A percentile compares a stretch with the other conserved stretches of the same genome.
phyloP scores from a whole-genome alignment of 1,140 invertebrate genomes.

The Anadara kagoshimensis region DNA sequence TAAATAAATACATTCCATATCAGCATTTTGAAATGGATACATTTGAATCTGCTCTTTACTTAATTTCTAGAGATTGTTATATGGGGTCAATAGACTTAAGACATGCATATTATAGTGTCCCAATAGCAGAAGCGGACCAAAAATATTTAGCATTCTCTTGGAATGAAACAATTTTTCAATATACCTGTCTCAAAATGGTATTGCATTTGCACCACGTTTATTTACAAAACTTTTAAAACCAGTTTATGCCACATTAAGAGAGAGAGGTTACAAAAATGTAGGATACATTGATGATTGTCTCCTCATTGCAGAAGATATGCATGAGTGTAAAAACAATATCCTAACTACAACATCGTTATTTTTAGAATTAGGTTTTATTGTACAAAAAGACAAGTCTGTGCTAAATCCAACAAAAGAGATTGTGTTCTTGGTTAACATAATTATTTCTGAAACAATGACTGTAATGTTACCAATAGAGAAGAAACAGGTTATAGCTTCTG shows the following conservation, averaged over 20 bases:
- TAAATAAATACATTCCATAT: conserved; percentile 5
- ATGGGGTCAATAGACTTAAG: conserved; percentile 41
- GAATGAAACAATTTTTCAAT: conserved; percentile 11
- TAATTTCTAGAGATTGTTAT: conserved; percentile 1
- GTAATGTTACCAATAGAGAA: conserved; percentile 24
- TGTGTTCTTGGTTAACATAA: neutral
- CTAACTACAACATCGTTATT: conserved; percentile 25
- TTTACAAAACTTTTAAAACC: conserved; percentile 44
- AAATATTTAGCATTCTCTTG: conserved; percentile 30
- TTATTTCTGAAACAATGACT: conserved; percentile 32
- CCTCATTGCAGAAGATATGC: conserved; percentile 20
- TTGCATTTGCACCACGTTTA: conserved; percentile 29
- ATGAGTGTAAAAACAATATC: conserved; percentile 38
- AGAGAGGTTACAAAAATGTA: conserved; percentile 33
- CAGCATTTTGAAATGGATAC: conserved; percentile 26
- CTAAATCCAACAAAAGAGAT: too few relatives aligned
- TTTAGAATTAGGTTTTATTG: conserved; percentile 34
- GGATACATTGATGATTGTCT: conserved; percentile 45
- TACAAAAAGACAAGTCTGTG: conserved; percentile 25
- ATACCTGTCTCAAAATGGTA: conserved; percentile 38
- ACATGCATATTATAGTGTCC: conserved; percentile 40
- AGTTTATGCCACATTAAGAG: conserved; percentile 40
- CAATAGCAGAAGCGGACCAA: conserved; percentile 18
- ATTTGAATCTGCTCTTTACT: conserved; percentile 9
- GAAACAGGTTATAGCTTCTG: conserved; percentile 6